Percentiles rank a stretch among this genome's conserved stretches.
These are phyloP conservation scores for Lacerta agilis DNA, from an alignment of 2,797 vertebrate genomes.

Conservation along the genomic window DNA sequence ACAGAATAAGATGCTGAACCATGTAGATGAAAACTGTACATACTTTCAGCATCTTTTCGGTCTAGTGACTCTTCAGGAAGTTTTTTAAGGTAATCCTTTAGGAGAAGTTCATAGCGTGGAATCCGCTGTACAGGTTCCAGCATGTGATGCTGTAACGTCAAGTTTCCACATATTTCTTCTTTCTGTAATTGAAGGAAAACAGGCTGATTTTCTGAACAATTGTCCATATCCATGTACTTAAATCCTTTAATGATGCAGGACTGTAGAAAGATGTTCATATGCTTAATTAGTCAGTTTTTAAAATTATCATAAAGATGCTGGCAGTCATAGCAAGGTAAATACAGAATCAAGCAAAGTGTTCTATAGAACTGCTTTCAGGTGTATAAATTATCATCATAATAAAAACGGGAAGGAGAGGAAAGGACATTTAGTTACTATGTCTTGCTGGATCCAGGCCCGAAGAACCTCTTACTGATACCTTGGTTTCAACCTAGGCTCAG, in stretches of 20 bases:
- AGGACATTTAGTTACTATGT: not conserved
- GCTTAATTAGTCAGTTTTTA: not conserved
- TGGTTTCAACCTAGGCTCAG: not conserved
- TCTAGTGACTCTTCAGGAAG: conserved; percentile 89
- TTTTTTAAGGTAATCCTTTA: conserved; percentile 97
- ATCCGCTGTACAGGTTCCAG: conserved; percentile 96
- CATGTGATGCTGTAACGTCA: conserved; percentile 98
- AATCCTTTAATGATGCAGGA: not conserved
- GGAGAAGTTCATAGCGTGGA: conserved; percentile 93
- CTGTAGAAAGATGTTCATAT: not conserved
- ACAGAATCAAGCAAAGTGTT: not conserved
- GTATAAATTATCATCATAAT: not conserved
- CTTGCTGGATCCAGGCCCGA: not conserved
- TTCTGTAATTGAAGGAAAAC: conserved; percentile 80
- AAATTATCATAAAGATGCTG: not conserved
- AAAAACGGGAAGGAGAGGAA: not conserved
- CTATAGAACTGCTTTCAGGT: not conserved
- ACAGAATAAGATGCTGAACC: not conserved
- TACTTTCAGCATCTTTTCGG: conserved; percentile 94
- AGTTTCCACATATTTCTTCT: conserved; percentile 93
- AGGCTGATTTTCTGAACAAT: not conserved
- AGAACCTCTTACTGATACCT: not conserved
- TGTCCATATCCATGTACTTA: not conserved
- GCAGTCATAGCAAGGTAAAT: not conserved
- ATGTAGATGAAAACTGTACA: conserved; percentile 58